Evolutionary conservation across 2,113 vertebrate species (phyloP).

Genomic region (Leuciscus idus): DNA sequence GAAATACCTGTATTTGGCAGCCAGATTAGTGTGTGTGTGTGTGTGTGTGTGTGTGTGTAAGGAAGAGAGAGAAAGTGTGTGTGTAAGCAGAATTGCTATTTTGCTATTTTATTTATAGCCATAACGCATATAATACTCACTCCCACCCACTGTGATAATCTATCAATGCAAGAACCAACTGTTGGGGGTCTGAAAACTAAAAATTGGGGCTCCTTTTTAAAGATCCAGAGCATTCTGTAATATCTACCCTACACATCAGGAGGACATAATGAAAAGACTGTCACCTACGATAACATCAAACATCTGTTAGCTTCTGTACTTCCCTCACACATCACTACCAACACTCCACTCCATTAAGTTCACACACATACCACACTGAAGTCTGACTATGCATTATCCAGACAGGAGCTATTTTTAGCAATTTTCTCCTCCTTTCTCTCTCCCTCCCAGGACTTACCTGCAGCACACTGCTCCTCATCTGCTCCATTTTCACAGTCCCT

Average conservation of each 20-base stretch:
- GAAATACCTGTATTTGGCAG: constrained; percentile 2
- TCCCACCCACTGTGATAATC: background rate
- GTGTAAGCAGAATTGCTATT: constrained; percentile 9
- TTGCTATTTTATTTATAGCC: background rate
- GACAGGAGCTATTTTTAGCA: background rate
- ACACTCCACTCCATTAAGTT: constrained; percentile 20
- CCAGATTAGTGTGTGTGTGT: background rate
- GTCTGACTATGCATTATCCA: constrained; percentile 18
- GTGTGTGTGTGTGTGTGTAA: background rate
- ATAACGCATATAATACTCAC: background rate
- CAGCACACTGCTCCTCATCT: constrained; percentile 90
- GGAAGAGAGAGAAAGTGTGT: background rate
- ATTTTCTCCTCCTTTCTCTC: background rate
- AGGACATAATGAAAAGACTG: background rate
- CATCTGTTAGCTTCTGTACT: constrained; percentile 2
- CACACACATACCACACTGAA: background rate
- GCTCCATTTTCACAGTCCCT: constrained; percentile 91
- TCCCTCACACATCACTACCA: background rate
- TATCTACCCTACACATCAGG: background rate
- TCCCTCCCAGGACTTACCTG: constrained; percentile 70
- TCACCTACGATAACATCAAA: background rate
- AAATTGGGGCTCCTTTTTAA: background rate
- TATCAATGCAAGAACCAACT: constrained; percentile 16
- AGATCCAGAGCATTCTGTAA: constrained; percentile 12
- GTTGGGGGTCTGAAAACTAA: background rate